Percentiles rank a stretch among this genome's conserved stretches.
Conservation (phyloP, 2,113 vertebrate genomes). For the Limnothrissa miodon region DNA sequence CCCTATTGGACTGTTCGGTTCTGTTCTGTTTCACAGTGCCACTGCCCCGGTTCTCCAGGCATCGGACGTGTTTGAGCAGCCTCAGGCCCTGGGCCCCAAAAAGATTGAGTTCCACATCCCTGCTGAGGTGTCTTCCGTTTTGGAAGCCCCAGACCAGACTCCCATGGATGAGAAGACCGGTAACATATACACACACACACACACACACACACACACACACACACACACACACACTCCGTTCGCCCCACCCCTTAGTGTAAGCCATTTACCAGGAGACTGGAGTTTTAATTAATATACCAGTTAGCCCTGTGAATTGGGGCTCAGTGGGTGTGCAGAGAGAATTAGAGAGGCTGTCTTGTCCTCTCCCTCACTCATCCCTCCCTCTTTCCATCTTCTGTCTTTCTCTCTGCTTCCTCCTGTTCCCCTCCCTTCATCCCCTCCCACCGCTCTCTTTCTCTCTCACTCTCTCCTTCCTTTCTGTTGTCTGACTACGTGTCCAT, state of each 20-base stretch:
- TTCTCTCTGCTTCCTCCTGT: background rate
- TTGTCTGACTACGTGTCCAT: background rate
- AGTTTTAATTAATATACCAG: constrained; percentile 44
- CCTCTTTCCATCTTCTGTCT: background rate
- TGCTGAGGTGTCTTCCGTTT: constrained; percentile 69
- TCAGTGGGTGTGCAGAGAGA: background rate
- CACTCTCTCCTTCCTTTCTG: background rate
- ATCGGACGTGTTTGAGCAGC: constrained; percentile 93
- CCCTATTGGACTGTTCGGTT: background rate
- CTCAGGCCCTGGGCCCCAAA: constrained; percentile 75
- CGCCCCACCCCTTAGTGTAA: constrained; percentile 1
- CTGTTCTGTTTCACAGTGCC: constrained; percentile 66
- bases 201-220: background rate
- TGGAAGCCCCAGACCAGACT: constrained; percentile 57
- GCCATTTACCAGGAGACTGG: constrained; percentile 26
- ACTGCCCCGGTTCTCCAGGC: constrained; percentile 78
- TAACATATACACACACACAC: background rate
- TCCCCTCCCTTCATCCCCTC: background rate
- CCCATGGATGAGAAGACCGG: constrained; percentile 22
- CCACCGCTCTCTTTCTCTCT: background rate
- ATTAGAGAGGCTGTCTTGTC: background rate
- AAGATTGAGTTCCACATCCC: constrained; percentile 95
- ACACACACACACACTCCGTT: background rate
- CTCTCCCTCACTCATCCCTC: background rate
- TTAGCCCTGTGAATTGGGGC: constrained; percentile 30